Evolutionary conservation across 2,797 vertebrate species (phyloP).

Genomic region (Malurus leucopterus): DNA sequence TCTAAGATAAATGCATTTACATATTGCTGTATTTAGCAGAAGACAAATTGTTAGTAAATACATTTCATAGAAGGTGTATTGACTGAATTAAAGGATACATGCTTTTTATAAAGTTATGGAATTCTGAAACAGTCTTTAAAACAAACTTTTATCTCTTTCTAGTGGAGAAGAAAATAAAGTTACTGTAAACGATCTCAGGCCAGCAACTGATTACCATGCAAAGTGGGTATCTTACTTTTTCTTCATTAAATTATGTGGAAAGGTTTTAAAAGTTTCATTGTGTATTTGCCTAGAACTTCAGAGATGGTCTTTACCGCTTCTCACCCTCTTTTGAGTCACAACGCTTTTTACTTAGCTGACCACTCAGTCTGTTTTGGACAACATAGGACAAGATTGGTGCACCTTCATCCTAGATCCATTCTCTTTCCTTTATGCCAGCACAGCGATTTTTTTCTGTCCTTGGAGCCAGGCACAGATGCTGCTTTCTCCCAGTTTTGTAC

Average conservation of each 20-base stretch:
- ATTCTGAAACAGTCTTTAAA: conserved; percentile 4
- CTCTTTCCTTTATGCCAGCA: background rate
- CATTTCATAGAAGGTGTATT: background rate
- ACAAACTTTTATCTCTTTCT: background rate
- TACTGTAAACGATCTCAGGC: conserved; percentile 90
- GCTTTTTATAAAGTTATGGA: background rate
- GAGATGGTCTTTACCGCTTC: background rate
- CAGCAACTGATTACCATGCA: conserved; percentile 94
- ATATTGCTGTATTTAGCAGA: background rate
- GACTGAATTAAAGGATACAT: background rate
- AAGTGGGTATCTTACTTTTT: conserved; percentile 74
- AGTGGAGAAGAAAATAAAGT: conserved; percentile 89
- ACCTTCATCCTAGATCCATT: background rate
- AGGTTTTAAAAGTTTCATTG: background rate
- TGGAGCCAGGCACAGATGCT: background rate
- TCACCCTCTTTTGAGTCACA: background rate
- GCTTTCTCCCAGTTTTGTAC: background rate
- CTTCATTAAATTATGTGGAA: background rate
- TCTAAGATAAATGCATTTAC: background rate
- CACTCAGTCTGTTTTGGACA: background rate
- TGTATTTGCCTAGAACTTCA: background rate
- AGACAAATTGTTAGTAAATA: background rate
- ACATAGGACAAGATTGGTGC: background rate
- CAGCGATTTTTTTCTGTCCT: background rate
- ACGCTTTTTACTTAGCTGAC: background rate